These are phyloP conservation scores for Struthio camelus DNA, from an alignment of 2,113 vertebrate genomes.

Conservation along the genomic window DNA sequence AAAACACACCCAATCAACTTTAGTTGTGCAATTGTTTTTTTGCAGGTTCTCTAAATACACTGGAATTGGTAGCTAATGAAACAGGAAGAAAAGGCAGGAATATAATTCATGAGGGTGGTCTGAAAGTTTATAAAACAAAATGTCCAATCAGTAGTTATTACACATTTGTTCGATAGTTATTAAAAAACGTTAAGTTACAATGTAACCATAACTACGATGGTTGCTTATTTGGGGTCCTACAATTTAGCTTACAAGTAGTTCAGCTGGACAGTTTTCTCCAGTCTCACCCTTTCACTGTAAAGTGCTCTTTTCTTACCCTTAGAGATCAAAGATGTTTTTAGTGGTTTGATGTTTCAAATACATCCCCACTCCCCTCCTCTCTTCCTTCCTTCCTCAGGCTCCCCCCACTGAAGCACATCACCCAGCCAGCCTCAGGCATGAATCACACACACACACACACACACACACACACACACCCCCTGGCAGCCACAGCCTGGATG, in stretches of 20 bases:
- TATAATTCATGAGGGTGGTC: background rate
- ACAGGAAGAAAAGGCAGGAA: background rate
- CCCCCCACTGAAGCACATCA: background rate
- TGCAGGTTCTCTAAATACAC: background rate
- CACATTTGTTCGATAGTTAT: background rate
- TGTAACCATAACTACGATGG: background rate
- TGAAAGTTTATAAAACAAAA: background rate
- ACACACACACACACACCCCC: background rate
- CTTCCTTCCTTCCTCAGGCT: slow-evolving; percentile 45
- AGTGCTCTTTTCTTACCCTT: slow-evolving; percentile 24
- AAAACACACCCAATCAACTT: background rate
- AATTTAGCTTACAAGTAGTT: background rate
- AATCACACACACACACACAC: background rate
- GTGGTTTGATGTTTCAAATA: slow-evolving; percentile 31
- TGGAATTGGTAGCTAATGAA: background rate
- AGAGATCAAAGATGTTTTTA: slow-evolving; percentile 57
- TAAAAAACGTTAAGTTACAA: background rate
- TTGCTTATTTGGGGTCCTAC: background rate
- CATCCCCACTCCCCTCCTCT: background rate
- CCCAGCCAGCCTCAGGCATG: slow-evolving; percentile 36
- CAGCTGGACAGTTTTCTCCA: background rate
- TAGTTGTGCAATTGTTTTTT: background rate
- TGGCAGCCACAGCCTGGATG: background rate
- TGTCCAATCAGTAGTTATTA: background rate
- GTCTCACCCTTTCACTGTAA: background rate